Base-by-base conservation (phyloP, 2,113 vertebrate species). In the Callopanchax toddi region DNA sequence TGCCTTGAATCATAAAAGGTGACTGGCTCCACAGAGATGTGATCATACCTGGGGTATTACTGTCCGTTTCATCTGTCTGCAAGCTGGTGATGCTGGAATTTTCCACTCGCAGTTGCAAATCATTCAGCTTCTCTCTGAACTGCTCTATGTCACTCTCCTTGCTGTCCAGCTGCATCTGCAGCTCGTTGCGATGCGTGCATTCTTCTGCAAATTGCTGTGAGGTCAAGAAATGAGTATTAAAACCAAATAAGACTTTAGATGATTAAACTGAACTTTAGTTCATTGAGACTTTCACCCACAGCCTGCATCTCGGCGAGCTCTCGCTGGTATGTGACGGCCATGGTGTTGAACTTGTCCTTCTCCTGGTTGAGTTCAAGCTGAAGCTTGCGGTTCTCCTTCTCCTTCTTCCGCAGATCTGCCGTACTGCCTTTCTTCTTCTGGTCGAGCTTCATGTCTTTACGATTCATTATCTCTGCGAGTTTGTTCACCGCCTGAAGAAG, bases 101-200 rank as follows among this genome's bases (percentile, higher is more conserved):
- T 71, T 99, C 97, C 86, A 98, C 94, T 57, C 96, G 93, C 74
- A 91, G 93, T 71, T 95, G 95, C 69, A 99, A 88, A 74, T 99
- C 97, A 37, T 91, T 87, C 58, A 99, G 94, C 82, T 96, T 97
- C 76, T 95, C 94, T 11, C 94, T 87, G 0, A 99, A 88, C 51
- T 99, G 97, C 79, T 99, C 97, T 73, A 99, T 97, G 84, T 99
- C 96, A 36, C 97, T 99, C 82, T 99, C 97, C 83, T 98, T 99
- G 91, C 97, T 99, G 86, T 96, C 96, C 78, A 99, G 83, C 83
- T 98, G 96, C 97, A 99, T 98, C 80, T 99, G 97, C 63, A 97
- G 93, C 85, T 99, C 97, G 21, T 94, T 99, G 86, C 89, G 95
- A 68, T 96, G 93, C 0, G 92, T 94, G 87, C 88, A 93, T 86